Evolutionary conservation across 2,888 invertebrate species (phyloP).

Genomic region (Nomada ruficornis): DNA sequence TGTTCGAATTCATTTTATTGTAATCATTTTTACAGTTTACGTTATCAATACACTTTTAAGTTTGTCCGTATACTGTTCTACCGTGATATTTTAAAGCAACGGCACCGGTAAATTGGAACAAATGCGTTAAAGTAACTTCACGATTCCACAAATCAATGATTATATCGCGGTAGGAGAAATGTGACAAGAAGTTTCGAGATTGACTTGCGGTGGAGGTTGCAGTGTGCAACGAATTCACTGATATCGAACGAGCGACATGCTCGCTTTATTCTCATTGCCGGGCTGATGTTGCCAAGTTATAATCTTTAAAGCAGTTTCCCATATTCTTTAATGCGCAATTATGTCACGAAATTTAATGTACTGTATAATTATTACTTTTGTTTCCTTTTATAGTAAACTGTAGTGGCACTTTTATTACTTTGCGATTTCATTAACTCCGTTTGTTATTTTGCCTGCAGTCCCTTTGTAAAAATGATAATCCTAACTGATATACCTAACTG

Average conservation of each 20-base stretch:
- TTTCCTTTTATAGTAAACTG: too few relatives aligned
- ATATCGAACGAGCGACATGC: conserved; percentile 8
- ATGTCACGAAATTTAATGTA: too few relatives aligned
- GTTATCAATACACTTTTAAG: too few relatives aligned
- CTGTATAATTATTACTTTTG: too few relatives aligned
- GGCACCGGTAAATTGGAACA: background rate
- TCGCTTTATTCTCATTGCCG: conserved; percentile 15
- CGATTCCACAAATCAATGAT: background rate
- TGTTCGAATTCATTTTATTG: too few relatives aligned
- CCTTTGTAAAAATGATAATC: too few relatives aligned
- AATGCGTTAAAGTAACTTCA: background rate
- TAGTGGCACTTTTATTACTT: too few relatives aligned
- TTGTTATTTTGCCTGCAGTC: too few relatives aligned
- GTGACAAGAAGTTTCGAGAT: conserved; percentile 29
- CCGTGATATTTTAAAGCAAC: background rate
- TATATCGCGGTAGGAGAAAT: background rate
- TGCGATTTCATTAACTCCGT: too few relatives aligned
- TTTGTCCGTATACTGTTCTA: too few relatives aligned
- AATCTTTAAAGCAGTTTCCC: background rate
- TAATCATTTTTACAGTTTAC: too few relatives aligned
- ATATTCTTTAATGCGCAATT: too few relatives aligned
- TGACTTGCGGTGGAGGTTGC: conserved; percentile 10
- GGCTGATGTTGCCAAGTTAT: background rate
- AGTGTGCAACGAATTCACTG: conserved; percentile 10
- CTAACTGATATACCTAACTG: background rate